Evolutionary conservation across 2,113 vertebrate genomes (phyloP).

Genomic region (Leucopsar rothschildi): DNA sequence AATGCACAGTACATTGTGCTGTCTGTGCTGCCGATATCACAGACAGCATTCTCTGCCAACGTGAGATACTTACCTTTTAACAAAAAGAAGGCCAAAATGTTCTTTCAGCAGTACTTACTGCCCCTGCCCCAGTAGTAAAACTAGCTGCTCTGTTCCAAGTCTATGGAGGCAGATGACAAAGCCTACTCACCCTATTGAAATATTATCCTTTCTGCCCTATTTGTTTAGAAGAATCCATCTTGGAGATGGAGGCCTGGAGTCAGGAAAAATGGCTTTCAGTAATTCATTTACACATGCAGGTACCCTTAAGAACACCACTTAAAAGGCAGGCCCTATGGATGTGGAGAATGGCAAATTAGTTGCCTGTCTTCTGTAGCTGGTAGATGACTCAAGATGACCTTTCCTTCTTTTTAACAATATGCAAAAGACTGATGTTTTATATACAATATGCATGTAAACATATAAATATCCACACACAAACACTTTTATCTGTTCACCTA

Average conservation of each 20-base stretch:
- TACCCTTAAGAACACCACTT: neutral
- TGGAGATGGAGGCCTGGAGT: neutral
- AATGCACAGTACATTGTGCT: rapidly evolving
- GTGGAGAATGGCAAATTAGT: neutral
- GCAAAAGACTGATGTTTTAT: neutral
- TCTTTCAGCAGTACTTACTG: neutral
- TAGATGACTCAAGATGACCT: neutral
- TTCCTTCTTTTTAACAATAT: neutral
- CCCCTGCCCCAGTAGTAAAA: neutral
- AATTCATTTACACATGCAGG: neutral
- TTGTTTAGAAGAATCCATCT: neutral
- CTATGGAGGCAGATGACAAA: neutral
- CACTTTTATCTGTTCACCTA: rapidly evolving
- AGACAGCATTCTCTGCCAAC: neutral
- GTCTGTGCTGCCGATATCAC: neutral
- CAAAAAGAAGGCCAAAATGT: neutral
- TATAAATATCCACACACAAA: neutral
- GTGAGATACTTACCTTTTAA: neutral
- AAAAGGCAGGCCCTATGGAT: neutral
- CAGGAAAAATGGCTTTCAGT: neutral
- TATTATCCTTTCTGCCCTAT: neutral
- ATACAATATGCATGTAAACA: neutral
- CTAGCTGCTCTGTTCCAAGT: neutral
- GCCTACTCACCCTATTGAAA: neutral
- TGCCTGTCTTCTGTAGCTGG: neutral